Base-by-base conservation (phyloP, 2,797 vertebrate species). In the Dromococcyx pavoninus region DNA sequence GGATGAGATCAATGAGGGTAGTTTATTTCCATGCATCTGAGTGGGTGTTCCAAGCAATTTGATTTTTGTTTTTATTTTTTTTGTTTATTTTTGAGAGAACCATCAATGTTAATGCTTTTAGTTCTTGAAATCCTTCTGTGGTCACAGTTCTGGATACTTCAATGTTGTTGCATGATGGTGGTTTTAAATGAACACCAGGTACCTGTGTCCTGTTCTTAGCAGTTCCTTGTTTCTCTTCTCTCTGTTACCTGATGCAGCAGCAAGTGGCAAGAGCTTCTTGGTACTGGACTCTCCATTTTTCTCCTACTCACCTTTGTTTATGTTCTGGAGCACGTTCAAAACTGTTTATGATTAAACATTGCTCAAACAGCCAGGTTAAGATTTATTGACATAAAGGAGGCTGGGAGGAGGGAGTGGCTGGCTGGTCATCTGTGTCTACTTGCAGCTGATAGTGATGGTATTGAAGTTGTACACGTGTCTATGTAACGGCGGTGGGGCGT, bases 341-440 rank as follows among this genome's bases (percentile, higher is more conserved):
- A 80, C 94, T 95, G 58, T 97, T 97, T 94, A 95, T 97, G 91
- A 97, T 96, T 97, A 97, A 97, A 96, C 97, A 13, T 82, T 95
- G 92, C 89, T 92, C 95, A 97, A 86, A 97, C 95, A 97, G 88
- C 48, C 74, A 1, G 54, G 35, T 79, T 44, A 67, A 83, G 89
- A 78, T 70, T 70, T 95, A 89, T 91, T 95, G 96, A 95, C 95
- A 92, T 72, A 91, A 48, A 93, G 91, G 82, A 65, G 71, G 91
- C 65, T 86, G 91, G 76, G 46, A 70, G 41, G 80, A 83, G 88
- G 89, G 96, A 92, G 84, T 46, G 76, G 65, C 70, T 70, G 70
- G 56, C 82, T 73, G 78, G 54, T 70, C 56, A 37, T 82, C 58
- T 30, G 14, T 66, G 48, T 89, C 88, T 72, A 3, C 89, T 91